Percentiles rank a stretch among this genome's conserved stretches.
Evolutionary conservation across 2,797 vertebrate genomes (phyloP).

Genomic region (Cetoscarus ocellatus): DNA sequence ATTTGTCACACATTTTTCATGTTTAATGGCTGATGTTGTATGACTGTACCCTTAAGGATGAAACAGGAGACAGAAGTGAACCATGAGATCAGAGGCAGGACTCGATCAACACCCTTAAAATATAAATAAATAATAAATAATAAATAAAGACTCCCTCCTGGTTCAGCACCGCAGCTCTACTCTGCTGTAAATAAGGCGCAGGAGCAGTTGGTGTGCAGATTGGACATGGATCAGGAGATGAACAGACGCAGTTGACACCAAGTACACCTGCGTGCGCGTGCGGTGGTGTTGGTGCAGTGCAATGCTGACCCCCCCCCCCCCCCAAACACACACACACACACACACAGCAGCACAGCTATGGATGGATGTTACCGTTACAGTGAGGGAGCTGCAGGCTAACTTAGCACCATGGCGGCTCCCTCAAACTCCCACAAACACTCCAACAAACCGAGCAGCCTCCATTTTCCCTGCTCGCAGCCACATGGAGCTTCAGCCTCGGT

Average conservation of each 20-base stretch:
- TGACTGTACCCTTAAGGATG: too few relatives aligned
- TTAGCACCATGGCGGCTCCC: neutral
- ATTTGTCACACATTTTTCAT: too few relatives aligned
- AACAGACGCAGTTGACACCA: constrained; percentile 18
- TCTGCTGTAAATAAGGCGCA: neutral
- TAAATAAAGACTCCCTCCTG: neutral
- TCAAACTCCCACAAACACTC: neutral
- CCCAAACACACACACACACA: too few relatives aligned
- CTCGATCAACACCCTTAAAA: neutral
- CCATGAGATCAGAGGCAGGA: too few relatives aligned
- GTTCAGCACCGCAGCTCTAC: neutral
- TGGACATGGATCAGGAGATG: constrained; percentile 21
- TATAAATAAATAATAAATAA: neutral
- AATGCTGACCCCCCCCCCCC: constrained; percentile 28
- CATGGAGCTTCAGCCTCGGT: neutral
- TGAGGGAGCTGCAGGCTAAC: neutral
- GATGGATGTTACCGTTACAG: constrained; percentile 1
- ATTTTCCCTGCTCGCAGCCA: neutral
- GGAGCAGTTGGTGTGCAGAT: neutral
- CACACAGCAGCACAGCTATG: constrained; percentile 19
- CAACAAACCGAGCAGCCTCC: neutral
- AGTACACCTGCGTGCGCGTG: constrained; percentile 17
- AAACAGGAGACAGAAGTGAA: too few relatives aligned
- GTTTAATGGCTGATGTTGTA: too few relatives aligned
- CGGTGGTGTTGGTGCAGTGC: constrained; percentile 47